These are phyloP conservation scores for Platycercus adscitus DNA, from an alignment of 2,113 vertebrate genomes.

Conservation along the genomic window DNA sequence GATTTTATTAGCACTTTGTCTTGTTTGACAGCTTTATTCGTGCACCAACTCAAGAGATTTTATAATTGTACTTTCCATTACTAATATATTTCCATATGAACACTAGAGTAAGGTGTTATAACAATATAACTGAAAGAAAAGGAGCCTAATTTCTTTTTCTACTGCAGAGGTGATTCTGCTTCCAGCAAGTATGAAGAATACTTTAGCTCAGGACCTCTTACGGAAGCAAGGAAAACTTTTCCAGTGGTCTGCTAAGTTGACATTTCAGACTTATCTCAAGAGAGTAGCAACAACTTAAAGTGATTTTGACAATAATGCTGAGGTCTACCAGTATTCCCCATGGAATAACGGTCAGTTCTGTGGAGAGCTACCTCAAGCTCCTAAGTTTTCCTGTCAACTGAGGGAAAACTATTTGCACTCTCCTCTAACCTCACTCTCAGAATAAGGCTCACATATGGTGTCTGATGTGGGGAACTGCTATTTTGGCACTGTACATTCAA, in stretches of 20 bases:
- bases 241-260: not conserved
- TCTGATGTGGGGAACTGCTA: not conserved
- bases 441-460: not conserved
- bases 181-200: not conserved
- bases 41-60: not conserved
- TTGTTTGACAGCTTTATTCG: constrained; percentile 39
- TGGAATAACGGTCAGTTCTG: not conserved
- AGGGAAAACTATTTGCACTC: not conserved
- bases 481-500: not conserved
- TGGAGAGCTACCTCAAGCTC: not conserved
- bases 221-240: not conserved
- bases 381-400: not conserved
- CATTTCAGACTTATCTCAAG: not conserved
- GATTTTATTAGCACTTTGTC: constrained; percentile 49
- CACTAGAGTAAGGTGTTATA: not conserved
- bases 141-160: not conserved
- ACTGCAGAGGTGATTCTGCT: not conserved
- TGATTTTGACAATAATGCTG: not conserved
- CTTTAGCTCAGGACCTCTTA: not conserved
- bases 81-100: not conserved
- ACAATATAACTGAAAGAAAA: not conserved
- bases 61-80: constrained; percentile 14
- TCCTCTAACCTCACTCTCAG: not conserved
- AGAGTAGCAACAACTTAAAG: not conserved
- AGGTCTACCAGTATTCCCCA: not conserved